Percentiles rank a stretch among this genome's conserved stretches.
Conservation (phyloP, 2,113 vertebrate species). For the Spermophilus dauricus region DNA sequence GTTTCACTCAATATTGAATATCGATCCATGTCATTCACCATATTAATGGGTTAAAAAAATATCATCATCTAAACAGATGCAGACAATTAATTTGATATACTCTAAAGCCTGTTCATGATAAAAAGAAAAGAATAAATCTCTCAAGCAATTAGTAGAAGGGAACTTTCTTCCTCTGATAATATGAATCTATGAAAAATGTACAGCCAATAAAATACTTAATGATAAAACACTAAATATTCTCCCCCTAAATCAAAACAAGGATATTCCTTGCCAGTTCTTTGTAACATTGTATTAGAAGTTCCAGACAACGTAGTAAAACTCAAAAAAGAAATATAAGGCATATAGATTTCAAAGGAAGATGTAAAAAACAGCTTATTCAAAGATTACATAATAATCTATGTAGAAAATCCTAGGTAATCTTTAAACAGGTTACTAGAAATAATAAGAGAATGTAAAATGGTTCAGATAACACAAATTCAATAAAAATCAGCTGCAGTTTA, state of each 20-base stretch:
- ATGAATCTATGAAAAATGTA: background rate
- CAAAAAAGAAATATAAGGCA: background rate
- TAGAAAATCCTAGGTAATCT: background rate
- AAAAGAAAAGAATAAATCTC: background rate
- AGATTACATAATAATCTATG: background rate
- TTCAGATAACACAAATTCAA: background rate
- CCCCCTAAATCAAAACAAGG: background rate
- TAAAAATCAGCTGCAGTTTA: background rate
- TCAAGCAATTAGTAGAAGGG: background rate
- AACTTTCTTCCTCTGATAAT: background rate
- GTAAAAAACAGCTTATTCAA: background rate
- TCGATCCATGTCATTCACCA: background rate
- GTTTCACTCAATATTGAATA: constrained; percentile 26
- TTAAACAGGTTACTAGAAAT: background rate
- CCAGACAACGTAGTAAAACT: background rate
- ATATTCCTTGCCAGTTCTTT: background rate
- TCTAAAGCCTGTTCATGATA: background rate
- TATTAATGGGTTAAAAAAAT: background rate
- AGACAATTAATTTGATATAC: constrained; percentile 1
- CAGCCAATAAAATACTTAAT: background rate
- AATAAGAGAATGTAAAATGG: background rate
- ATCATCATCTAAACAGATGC: background rate
- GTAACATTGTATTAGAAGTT: background rate
- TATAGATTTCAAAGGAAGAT: background rate
- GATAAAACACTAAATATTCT: background rate